Evolutionary conservation across 2,797 vertebrate species (phyloP), one percentile per base, ranked within the genome.

Genomic region (Alcedo quadribrachys): DNA sequence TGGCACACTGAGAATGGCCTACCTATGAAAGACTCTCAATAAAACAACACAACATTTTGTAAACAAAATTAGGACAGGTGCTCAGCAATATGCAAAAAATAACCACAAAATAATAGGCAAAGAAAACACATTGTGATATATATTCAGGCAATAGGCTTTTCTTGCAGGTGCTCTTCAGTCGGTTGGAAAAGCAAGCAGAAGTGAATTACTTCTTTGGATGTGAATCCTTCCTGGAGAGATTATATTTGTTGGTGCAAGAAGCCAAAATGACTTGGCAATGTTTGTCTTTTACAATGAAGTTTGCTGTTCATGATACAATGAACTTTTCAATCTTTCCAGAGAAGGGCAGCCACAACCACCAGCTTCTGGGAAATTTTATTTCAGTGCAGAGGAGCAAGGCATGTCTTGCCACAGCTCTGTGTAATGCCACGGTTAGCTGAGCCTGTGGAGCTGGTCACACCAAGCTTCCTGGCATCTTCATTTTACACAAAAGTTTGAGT

Each of bases 261-360:
- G 8, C 24, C 16, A 8, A 54, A 54, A 33, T 0, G 2, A 37
- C 33, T 33, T 0, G 2, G 13, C 27, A 24, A 20, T 3, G 7
- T 53, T 51, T 61, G 43, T 35, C 33, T 32, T 45, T 65, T 61
- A 15, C 48, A 50, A 27, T 50, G 48, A 50, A 25, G 48, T 27
- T 50, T 0, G 2, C 32, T 61, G 21, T 53, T 81, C n/a, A 22
- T 2, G 4, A 35, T 22, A 24, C 2, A 0, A 12, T 30, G 35
- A 9, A 13, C 14, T 54, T 32, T 9, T 37, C 33, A 13, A 0
- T 45, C 61, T 42, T 43, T n/a, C 40, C 33, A 20, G 28, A 28
- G 66, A 37, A 24, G n/a, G 4, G 16, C 25, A 27, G 20, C 15
- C 18, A 24, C 45, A 50, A 37, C 15, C 27, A 16, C n/a, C n/a